phyloP scores from a whole-genome alignment of 1,140 invertebrate genomes.

The Brachionus rotundiformis region DNA sequence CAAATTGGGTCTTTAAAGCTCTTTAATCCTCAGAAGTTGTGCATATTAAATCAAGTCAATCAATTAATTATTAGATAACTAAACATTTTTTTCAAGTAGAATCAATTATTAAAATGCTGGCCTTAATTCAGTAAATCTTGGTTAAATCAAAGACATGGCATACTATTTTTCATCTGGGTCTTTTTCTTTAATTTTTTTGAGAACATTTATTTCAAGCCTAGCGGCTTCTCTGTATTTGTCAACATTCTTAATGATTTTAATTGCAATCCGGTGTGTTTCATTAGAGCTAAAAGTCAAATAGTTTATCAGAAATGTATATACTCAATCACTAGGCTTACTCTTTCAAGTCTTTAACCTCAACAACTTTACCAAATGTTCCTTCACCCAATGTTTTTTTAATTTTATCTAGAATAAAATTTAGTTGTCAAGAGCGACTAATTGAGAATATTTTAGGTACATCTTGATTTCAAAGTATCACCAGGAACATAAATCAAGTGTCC shows the following conservation, averaged over 20 bases:
- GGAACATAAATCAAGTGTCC: conserved; percentile 98
- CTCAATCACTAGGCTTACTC: conserved; percentile 68
- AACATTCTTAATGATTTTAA: conserved; percentile 99
- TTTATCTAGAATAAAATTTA: conserved; percentile 76
- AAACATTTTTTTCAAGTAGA: no score
- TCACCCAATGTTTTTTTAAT: conserved; percentile 95
- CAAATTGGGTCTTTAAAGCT: no score
- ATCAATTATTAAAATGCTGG: no score
- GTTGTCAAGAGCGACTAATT: background rate
- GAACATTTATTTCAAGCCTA: conserved; percentile 95
- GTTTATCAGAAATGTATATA: background rate
- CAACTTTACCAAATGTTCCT: conserved; percentile 99
- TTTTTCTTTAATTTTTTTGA: conserved; percentile 88
- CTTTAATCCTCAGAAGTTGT: no score
- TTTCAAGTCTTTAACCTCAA: conserved; percentile 92
- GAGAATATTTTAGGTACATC: conserved; percentile 71
- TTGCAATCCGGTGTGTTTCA: conserved; percentile 70
- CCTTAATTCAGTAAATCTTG: no score
- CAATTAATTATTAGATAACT: no score
- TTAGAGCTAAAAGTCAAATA: conserved; percentile 46
- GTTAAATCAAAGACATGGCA: conserved; percentile 70
- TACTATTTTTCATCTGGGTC: conserved; percentile 94
- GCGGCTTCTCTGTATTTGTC: conserved; percentile 99
- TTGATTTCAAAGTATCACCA: conserved; percentile 91
- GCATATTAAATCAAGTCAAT: no score